Conservation (phyloP, 2,113 vertebrate species). For the Puma concolor region DNA sequence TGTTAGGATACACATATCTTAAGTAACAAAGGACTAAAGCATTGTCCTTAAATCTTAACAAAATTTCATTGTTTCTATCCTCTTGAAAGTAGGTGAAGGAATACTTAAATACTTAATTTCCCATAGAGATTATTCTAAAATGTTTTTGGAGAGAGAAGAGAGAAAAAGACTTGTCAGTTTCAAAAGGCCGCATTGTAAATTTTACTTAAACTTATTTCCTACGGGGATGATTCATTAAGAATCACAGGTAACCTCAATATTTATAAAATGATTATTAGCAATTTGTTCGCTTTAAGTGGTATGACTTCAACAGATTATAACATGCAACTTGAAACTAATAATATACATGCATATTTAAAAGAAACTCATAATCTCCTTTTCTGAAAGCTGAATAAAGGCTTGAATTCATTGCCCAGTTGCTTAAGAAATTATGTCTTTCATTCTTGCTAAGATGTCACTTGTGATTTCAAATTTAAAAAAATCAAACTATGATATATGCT, state of each 20-base stretch:
- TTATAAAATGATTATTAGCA: slow-evolving; percentile 67
- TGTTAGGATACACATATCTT: slow-evolving; percentile 61
- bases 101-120: not conserved
- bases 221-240: slow-evolving; percentile 70
- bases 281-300: slow-evolving; percentile 32
- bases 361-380: slow-evolving; percentile 60
- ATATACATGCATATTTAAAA: slow-evolving; percentile 50
- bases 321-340: slow-evolving; percentile 63
- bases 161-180: slow-evolving; percentile 30
- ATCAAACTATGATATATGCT: slow-evolving; percentile 51
- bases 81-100: slow-evolving; percentile 55
- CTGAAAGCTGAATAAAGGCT: slow-evolving; percentile 50
- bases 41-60: slow-evolving; percentile 68
- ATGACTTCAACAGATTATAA: slow-evolving; percentile 51
- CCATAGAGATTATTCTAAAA: slow-evolving; percentile 48
- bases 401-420: slow-evolving; percentile 52
- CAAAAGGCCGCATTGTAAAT: slow-evolving; percentile 62
- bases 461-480: slow-evolving; percentile 66
- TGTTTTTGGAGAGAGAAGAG: not conserved
- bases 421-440: slow-evolving; percentile 52
- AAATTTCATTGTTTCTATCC: slow-evolving; percentile 74
- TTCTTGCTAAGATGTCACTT: slow-evolving; percentile 56
- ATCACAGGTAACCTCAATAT: slow-evolving; percentile 49
- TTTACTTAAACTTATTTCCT: slow-evolving; percentile 78
- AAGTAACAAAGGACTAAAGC: slow-evolving; percentile 78